Evolutionary conservation across 2,888 invertebrate genomes (phyloP).

Genomic region (Harpalus rubripes): DNA sequence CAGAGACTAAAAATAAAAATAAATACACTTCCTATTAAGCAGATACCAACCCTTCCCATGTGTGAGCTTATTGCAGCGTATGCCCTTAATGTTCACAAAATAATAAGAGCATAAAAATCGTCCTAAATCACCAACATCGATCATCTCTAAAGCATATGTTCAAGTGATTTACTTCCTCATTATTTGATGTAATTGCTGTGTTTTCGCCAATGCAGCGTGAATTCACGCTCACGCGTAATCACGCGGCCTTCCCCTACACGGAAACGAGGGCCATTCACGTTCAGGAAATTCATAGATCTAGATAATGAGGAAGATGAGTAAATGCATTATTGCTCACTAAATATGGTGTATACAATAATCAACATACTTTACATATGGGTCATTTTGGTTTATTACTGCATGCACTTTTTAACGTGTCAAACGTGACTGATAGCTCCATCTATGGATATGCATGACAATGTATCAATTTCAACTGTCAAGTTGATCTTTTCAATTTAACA

Average conservation of each 20-base stretch:
- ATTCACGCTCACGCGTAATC: conserved; percentile 44
- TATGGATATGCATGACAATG: too few relatives aligned
- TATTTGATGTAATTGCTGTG: conserved; percentile 47
- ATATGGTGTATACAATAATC: too few relatives aligned
- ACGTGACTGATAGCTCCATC: too few relatives aligned
- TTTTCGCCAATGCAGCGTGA: conserved; percentile 56
- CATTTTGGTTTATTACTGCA: too few relatives aligned
- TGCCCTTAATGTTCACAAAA: not conserved
- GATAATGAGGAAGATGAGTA: too few relatives aligned
- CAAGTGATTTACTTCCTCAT: conserved; percentile 44
- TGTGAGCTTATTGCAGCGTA: not conserved
- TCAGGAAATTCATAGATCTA: too few relatives aligned
- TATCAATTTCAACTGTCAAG: too few relatives aligned
- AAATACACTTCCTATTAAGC: not conserved
- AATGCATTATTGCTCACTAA: too few relatives aligned
- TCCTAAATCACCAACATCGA: not conserved
- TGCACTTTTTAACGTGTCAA: too few relatives aligned
- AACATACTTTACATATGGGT: too few relatives aligned
- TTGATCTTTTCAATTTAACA: too few relatives aligned
- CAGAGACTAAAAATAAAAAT: too few relatives aligned
- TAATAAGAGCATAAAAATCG: not conserved
- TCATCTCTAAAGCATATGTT: not conserved
- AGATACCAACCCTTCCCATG: not conserved
- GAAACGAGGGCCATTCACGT: not conserved
- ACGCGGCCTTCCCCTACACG: not conserved